Percentiles rank a stretch among this genome's conserved stretches.
These are phyloP conservation scores for Oncopeltus fasciatus DNA, from an alignment of 1,140 invertebrate species.

Conservation along the genomic window DNA sequence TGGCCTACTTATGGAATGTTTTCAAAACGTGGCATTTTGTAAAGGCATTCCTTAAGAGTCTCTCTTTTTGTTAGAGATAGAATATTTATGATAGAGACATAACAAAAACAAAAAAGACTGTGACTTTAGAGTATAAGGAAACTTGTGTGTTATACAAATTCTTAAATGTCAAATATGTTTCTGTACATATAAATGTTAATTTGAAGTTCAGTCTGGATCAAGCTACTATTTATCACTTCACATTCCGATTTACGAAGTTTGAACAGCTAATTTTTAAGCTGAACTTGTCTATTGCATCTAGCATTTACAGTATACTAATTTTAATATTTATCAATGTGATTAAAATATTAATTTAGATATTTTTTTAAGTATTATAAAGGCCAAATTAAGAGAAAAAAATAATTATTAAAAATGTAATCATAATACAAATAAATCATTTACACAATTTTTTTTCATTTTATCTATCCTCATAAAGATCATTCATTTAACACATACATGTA, in stretches of 20 bases:
- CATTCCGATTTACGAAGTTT: neutral
- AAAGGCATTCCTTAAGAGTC: neutral
- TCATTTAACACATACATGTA: too few species aligned
- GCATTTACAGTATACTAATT: neutral
- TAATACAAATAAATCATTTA: too few species aligned
- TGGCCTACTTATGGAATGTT: neutral
- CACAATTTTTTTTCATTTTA: too few species aligned
- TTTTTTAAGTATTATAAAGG: neutral
- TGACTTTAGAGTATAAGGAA: neutral
- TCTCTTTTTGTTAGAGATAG: neutral
- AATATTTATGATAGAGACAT: neutral
- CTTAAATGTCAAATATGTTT: neutral
- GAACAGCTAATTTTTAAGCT: neutral
- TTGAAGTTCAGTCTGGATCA: too few species aligned
- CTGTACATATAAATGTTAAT: neutral
- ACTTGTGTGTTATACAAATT: neutral
- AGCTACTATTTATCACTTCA: neutral
- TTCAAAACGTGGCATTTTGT: neutral
- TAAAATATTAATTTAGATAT: slow-evolving; percentile 7
- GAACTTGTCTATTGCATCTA: neutral
- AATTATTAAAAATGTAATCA: neutral
- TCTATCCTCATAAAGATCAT: too few species aligned
- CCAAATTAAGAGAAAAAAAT: neutral
- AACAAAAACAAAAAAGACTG: slow-evolving; percentile 1
- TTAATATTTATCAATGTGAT: neutral